Base-by-base conservation (phyloP, 1,140 invertebrate genomes). In the Drosophila jambulina region DNA sequence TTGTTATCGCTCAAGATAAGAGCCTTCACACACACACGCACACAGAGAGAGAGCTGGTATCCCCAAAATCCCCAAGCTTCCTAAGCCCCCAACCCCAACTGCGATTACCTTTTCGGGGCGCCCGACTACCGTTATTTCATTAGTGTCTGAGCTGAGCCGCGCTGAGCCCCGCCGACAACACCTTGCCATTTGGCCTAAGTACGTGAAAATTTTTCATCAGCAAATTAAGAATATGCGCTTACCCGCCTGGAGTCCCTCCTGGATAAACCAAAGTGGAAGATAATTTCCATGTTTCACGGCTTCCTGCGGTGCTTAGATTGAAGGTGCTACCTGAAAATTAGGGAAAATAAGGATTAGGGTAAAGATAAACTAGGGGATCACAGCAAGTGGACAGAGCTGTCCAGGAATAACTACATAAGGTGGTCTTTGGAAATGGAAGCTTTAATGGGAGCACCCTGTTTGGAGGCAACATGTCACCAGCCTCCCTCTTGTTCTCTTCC, bases 1-100 rank as follows among this genome's bases (percentile, higher is more conserved):
- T 88, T 88, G 85, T 88, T 90, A 88, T 90, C 85, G 86, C 71
- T 90, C 81, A 90, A 90, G 86, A 88, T 88, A 90, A 90, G 61
- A 68, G 64, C 65, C 53, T 25, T 38, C 38, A 42, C 45, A 65
- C 38, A 53, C 21, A 53, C 29, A 60, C 21, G 23, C 23, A 36
- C 65, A 36, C n/a, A 19, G 13, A 45, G 15, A 40, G 38, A 8
- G 38, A 6, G 12, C 9, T 2, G 32, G 58, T 43, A 70, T 70
- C 43, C 65, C 67, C 49, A 58, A 70, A 70, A n/a, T 21, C 42
- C 29, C 46, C 40, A 10, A 27, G 21, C 17, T n/a, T n/a, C n/a
- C n/a, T 17, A 8, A 13, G 4, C 19, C 53, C 65, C 21, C 36
- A 17, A 1, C 13, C 46, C 19, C 19, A 8, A 21, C 32, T 19